Base-by-base conservation (phyloP, 2,113 vertebrate genomes). In the Poicephalus gulielmi region DNA sequence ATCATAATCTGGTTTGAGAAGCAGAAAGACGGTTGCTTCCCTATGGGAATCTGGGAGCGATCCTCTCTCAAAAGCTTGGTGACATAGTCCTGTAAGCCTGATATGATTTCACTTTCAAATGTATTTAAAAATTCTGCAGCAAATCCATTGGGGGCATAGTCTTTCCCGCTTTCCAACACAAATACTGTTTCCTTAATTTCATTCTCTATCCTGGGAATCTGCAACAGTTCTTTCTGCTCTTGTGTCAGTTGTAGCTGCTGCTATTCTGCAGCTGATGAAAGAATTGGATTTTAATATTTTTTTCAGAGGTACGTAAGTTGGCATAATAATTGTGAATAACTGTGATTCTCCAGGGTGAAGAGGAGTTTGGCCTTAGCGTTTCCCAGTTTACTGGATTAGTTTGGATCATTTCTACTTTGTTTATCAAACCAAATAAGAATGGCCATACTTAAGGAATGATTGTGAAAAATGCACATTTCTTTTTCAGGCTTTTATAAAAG, bases 41-140 rank as follows among this genome's bases (percentile, higher is more conserved):
- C 95, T 94, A 17, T 92, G 96, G 96, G 96, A 96, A 43, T 85
- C 91, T 94, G 88, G 83, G 95, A 94, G 81, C n/a, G 83, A 96
- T 97, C 92, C 90, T 95, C 74, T 92, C 94, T 96, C 92, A 87
- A 92, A 96, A 96, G 96, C 95, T 96, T 92, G 88, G 96, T 97
- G 96, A 89, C 95, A 95, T 53, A 94, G 95, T 93, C 96, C 73
- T 96, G 80, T 55, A 96, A 93, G 94, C 64, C 73, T 84, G 94
- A 84, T 92, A 87, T 92, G 74, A 97, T 97, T 97, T 96, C 96
- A 94, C 95, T 96, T 97, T 97, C 92, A 97, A 97, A 97, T 97
- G 92, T 95, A 94, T 97, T 97, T 95, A 94, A 97, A 96, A 97
- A 97, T 96, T 85, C 96, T 74, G 28, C 83, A 94, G 66, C 91